Base-by-base conservation (phyloP, 2,797 vertebrate species). In the Cottoperca gobio region DNA sequence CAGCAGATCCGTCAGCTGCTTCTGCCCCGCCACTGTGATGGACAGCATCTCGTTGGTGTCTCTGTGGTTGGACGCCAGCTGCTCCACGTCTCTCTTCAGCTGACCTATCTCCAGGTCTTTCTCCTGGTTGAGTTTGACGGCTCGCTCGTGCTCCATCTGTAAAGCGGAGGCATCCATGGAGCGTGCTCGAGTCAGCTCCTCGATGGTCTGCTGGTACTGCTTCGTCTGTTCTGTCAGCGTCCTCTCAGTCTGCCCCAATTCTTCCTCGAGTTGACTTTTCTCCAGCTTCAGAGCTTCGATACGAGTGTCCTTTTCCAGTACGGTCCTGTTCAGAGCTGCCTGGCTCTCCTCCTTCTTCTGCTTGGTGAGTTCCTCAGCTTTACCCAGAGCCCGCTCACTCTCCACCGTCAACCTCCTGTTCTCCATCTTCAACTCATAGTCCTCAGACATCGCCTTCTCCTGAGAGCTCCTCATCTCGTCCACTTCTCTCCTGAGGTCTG, bases 31-130 rank as follows among this genome's bases (percentile, higher is more conserved):
- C 37, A 99, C 94, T 2, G 95, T 97, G 74, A 96, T 96, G 0
- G 95, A 94, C 39, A 99, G 92, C 94, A 96, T 95, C 71, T 97
- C 96, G 21, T 97, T 97, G 10, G 96, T 97, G 93, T 97, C 96
- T 59, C 94, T 93, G 81, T 97, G 94, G 77, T 97, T 96, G 0
- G 28, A 72, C 5, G 93, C 93, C 87, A 96, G 74, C 87, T 97
- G 97, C 83, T 96, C 95, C 12, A 96, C 62, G 67, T 86, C 96
- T 26, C 94, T 94, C 87, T 89, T 95, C 54, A 98, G 94, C 73
- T 96, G 94, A 48, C 92, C 86, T 57, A 99, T 96, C 77, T 95
- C 95, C 26, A 95, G 86, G 74, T 99, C 97, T 74, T 97, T 99
- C 70, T 97, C 96, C 67, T 96, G 97, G 87, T 89, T 97, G 45